These are phyloP conservation scores for Fistularia commersonii DNA, from an alignment of 2,797 vertebrate genomes.

Conservation along the genomic window DNA sequence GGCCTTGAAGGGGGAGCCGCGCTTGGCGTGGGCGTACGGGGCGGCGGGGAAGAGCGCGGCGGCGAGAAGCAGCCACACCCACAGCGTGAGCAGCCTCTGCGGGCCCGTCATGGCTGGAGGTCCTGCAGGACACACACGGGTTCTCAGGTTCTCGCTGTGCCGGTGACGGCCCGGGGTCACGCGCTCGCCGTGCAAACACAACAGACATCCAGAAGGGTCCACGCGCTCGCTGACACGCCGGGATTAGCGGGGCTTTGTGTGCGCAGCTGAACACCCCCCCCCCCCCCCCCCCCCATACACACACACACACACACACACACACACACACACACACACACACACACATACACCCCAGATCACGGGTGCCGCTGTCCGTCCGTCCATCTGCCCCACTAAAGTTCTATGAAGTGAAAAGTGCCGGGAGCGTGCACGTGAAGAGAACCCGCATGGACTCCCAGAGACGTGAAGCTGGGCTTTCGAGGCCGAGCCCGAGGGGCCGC, in stretches of 20 bases:
- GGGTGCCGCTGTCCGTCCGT: too few relatives aligned
- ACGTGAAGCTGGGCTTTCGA: too few relatives aligned
- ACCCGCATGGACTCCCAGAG: too few relatives aligned
- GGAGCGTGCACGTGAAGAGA: too few relatives aligned
- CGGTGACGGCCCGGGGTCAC: slow-evolving; percentile 47
- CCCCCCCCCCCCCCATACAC: not conserved
- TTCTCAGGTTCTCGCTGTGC: not conserved
- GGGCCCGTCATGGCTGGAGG: slow-evolving; percentile 39
- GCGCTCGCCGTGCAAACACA: slow-evolving; percentile 44
- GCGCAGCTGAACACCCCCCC: not conserved
- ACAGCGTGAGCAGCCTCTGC: slow-evolving; percentile 61
- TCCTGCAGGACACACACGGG: slow-evolving; percentile 21
- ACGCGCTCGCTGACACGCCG: slow-evolving; percentile 32
- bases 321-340: too few relatives aligned
- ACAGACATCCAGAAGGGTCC: slow-evolving; percentile 57
- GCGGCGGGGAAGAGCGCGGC: slow-evolving; percentile 54
- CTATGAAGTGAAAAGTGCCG: too few relatives aligned
- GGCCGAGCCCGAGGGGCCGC: too few relatives aligned
- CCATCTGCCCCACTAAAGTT: too few relatives aligned
- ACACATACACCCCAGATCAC: too few relatives aligned
- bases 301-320: too few relatives aligned
- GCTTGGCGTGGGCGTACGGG: slow-evolving; percentile 44
- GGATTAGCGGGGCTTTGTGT: slow-evolving; percentile 39
- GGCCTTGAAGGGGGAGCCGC: slow-evolving; percentile 31
- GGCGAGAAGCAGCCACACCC: slow-evolving; percentile 60